Evolutionary conservation across 1,140 invertebrate species (phyloP), one percentile per base, ranked within the genome.

Genomic region (Orchestia grillus): DNA sequence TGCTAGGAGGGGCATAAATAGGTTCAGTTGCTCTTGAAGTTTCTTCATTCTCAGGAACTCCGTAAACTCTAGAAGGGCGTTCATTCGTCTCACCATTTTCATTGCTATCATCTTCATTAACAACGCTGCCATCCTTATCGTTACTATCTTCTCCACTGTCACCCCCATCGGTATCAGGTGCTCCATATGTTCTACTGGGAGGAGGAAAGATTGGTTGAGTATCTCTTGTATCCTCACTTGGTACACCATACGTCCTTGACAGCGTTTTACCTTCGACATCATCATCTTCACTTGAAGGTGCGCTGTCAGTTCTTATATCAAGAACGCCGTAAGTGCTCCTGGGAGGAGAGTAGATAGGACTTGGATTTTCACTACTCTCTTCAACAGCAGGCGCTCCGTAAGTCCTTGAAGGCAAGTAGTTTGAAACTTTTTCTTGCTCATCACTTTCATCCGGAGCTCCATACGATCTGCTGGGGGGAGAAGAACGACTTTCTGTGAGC

Each of bases 161-260:
- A 43, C 42, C 88, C 15, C 15, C 44, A 19, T 91, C 88, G 11
- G 19, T 42, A 43, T 8, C 43, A 45, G 92, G 92, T 4, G 47
- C 92, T 42, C 92, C 92, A 40, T 94, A 94, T 44, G 92, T 45
- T 94, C 44, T 94, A 11, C 92, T 44, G 11, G 92, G 92, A 42
- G 92, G 92, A 94, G 92, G 6, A 42, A 15, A 91, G 36, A 91
- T 42, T 15, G 88, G 41, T 36, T 91, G 6, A 16, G 88, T 90
- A 90, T 90, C 28, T 90, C 88, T 41, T 8, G 36, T 41, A 90
- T 8, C 88, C 62, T 91, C 88, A 4, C 8, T 8, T 36, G 92
- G 92, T 40, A 47, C 44, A 11, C 92, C 92, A 94, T 94, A 94
- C 40, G 92, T 94, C 47, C 44, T 94, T 0, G 8, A 4, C 40